These are phyloP conservation scores for Eremobia ochroleuca DNA, from an alignment of 2,888 invertebrate species.

Conservation along the genomic window DNA sequence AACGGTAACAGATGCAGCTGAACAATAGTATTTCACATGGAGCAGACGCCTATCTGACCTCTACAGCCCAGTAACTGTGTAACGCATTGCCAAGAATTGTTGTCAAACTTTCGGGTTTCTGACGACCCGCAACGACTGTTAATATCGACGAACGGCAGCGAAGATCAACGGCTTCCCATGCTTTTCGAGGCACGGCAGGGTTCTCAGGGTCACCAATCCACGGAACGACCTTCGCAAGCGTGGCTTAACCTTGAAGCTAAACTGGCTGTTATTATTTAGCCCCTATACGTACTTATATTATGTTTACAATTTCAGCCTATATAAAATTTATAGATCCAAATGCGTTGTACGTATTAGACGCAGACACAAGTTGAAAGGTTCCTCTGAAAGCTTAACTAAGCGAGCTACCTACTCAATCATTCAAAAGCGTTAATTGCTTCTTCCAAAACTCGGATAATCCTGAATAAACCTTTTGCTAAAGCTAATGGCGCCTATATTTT, in stretches of 20 bases:
- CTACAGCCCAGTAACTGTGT: neutral
- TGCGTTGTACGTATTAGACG: constrained; percentile 65
- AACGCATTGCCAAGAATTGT: neutral
- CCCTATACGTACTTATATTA: neutral
- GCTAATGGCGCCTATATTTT: constrained; percentile 68
- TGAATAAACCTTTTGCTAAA: constrained; percentile 74
- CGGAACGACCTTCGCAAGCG: neutral
- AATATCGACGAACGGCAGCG: neutral
- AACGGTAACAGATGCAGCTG: neutral
- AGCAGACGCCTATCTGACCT: neutral
- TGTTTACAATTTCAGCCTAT: constrained; percentile 56
- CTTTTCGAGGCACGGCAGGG: neutral
- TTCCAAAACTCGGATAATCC: constrained; percentile 83
- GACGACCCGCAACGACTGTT: neutral
- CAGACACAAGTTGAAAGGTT: constrained; percentile 73
- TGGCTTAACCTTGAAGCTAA: neutral
- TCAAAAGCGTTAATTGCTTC: constrained; percentile 84
- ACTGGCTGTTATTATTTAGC: neutral
- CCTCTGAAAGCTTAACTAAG: constrained; percentile 76
- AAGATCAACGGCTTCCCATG: neutral
- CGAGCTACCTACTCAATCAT: constrained; percentile 81
- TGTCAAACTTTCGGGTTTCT: neutral
- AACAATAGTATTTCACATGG: neutral
- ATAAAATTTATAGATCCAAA: constrained; percentile 66
- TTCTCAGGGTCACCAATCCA: too few relatives aligned